Percentiles rank a stretch among this genome's conserved stretches.
Conservation (phyloP, 2,888 invertebrate genomes). For the Baccha elongata region DNA sequence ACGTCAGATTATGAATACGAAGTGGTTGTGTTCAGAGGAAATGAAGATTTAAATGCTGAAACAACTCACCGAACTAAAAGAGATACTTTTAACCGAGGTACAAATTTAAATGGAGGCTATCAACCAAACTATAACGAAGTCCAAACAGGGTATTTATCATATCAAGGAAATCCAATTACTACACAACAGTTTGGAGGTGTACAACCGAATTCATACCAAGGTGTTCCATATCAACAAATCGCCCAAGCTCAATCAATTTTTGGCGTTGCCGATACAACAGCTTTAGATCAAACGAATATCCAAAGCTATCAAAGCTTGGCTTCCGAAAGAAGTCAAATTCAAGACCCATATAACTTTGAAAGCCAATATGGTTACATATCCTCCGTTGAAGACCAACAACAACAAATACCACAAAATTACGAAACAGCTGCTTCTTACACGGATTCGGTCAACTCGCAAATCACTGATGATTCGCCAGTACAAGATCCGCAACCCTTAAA, state of each 20-base stretch:
- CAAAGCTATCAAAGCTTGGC: not conserved
- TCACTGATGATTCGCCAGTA: slow-evolving; percentile 74
- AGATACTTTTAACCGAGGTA: not conserved
- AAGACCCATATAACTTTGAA: slow-evolving; percentile 32
- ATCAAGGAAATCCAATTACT: slow-evolving; percentile 16
- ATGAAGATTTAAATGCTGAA: not conserved
- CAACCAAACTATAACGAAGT: not conserved
- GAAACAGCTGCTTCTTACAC: slow-evolving; percentile 3
- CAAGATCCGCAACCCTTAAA: slow-evolving; percentile 77
- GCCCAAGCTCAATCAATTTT: slow-evolving; percentile 28
- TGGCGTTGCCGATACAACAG: not conserved
- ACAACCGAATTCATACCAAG: slow-evolving; percentile 12
- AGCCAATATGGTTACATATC: slow-evolving; percentile 9
- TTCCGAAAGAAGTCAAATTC: not conserved
- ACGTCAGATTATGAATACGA: slow-evolving; percentile 5
- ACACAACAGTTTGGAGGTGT: slow-evolving; percentile 21
- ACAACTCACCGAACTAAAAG: not conserved
- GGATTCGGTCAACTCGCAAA: slow-evolving; percentile 57
- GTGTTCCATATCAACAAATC: slow-evolving; percentile 35
- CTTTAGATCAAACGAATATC: not conserved
- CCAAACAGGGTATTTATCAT: not conserved
- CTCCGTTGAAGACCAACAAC: slow-evolving; percentile 12
- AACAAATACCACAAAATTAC: slow-evolving; percentile 14
- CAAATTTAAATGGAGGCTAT: not conserved
- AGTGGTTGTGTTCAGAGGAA: not conserved